A percentile compares a stretch with the other conserved stretches of the same genome.
Evolutionary conservation across 30 jellyfish, hydroid and myxozoan species (phyloP).

Genomic region (Hydractinia symbiolongicarpus): DNA sequence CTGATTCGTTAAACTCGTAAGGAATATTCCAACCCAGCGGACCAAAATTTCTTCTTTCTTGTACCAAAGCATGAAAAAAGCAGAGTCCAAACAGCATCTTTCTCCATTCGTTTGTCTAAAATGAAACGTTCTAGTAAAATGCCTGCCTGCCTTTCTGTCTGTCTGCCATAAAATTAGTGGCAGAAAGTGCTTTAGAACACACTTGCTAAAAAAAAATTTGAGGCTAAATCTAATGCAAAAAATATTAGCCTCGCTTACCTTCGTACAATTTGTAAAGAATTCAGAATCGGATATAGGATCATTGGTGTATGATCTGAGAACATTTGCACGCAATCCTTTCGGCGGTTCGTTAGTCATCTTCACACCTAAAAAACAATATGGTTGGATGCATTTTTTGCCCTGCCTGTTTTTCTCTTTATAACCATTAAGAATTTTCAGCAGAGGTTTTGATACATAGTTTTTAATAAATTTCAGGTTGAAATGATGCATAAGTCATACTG

Average conservation of each 20-base stretch:
- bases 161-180: too few species aligned
- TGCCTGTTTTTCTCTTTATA: neutral
- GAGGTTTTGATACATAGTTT: neutral
- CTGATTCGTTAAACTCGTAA: constrained; percentile 96
- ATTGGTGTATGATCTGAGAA: constrained; percentile 79
- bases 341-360: constrained; percentile 99
- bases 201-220: too few species aligned
- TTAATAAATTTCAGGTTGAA: too few species aligned
- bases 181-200: too few species aligned
- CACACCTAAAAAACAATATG: constrained; percentile 55
- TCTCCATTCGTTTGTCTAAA: constrained; percentile 83
- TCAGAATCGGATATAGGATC: constrained; percentile 91
- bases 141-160: too few species aligned
- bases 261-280: constrained; percentile 79
- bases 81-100: constrained; percentile 94
- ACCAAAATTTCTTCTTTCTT: constrained; percentile 95
- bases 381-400: too few species aligned
- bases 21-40: constrained; percentile 99
- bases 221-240: too few species aligned
- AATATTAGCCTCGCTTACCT: constrained; percentile 19
- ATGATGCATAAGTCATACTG: too few species aligned
- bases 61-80: constrained; percentile 97
- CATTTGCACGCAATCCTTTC: constrained; percentile 94
- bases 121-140: neutral
- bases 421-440: neutral